Conservation (phyloP, 2,797 vertebrate genomes). For the Peromyscus eremicus region DNA sequence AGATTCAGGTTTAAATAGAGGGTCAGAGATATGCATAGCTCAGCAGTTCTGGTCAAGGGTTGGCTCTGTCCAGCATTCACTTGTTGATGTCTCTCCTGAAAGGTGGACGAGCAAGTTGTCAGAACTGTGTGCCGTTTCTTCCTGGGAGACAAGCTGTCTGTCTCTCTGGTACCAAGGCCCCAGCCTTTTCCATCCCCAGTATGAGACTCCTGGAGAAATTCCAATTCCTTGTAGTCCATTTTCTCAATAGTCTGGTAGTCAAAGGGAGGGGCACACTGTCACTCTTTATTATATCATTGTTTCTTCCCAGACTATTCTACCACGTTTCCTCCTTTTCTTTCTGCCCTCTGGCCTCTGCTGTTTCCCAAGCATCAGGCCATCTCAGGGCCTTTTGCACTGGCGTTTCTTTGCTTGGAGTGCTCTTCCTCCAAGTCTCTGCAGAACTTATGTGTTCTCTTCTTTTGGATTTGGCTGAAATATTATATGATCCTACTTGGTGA, state of each 20-base stretch:
- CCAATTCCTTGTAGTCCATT: background rate
- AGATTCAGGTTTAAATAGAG: background rate
- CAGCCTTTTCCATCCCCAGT: background rate
- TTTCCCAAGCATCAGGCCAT: background rate
- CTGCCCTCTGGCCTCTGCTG: background rate
- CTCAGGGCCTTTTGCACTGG: background rate
- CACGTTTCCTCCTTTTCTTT: background rate
- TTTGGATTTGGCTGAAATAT: background rate
- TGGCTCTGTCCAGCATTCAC: background rate
- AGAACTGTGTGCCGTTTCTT: background rate
- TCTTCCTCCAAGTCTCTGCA: background rate
- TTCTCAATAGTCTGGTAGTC: background rate
- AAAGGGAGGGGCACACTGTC: background rate
- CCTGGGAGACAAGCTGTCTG: background rate
- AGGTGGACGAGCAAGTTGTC: background rate
- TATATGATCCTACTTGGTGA: background rate
- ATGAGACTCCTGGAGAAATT: background rate
- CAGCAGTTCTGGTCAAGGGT: background rate
- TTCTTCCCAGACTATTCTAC: background rate
- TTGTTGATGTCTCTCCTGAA: background rate
- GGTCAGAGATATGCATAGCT: background rate
- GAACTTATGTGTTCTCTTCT: background rate
- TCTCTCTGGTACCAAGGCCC: background rate
- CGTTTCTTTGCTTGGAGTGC: background rate
- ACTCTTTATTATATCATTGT: background rate